These are phyloP conservation scores for Ophraella communa DNA, from an alignment of 2,888 invertebrate genomes.

Conservation along the genomic window DNA sequence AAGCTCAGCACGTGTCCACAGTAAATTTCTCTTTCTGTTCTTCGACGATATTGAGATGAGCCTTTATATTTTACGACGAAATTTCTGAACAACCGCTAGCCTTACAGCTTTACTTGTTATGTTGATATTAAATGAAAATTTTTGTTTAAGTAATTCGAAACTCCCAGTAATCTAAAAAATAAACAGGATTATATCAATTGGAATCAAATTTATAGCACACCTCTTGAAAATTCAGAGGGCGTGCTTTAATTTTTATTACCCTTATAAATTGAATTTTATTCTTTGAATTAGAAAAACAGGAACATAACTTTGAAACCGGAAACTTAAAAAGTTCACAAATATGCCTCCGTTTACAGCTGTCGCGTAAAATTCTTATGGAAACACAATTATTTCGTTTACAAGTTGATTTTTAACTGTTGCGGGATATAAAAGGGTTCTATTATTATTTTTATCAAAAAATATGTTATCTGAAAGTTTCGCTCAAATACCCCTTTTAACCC, in stretches of 20 bases:
- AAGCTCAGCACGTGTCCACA: too few species aligned
- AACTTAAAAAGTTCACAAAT: conserved; percentile 28
- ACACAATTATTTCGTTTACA: background rate
- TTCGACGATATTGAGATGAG: too few species aligned
- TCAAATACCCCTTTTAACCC: background rate
- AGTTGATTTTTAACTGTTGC: background rate
- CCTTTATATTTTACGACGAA: too few species aligned
- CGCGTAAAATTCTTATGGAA: background rate
- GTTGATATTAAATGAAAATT: background rate
- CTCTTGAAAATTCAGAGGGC: background rate
- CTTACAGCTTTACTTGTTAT: background rate
- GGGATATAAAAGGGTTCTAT: background rate
- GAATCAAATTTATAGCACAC: background rate
- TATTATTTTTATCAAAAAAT: background rate
- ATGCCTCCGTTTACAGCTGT: conserved; percentile 16
- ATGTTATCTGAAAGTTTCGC: background rate
- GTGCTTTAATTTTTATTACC: conserved; percentile 30
- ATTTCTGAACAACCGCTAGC: too few species aligned
- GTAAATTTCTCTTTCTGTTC: too few species aligned
- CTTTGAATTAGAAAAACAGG: conserved; percentile 33
- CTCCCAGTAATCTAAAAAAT: background rate
- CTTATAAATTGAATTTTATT: conserved; percentile 33
- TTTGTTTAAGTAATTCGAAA: background rate
- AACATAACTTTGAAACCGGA: conserved; percentile 34
- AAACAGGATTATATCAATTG: background rate